Evolutionary conservation across 2,113 vertebrate species (phyloP).

Genomic region (Sialia sialis): DNA sequence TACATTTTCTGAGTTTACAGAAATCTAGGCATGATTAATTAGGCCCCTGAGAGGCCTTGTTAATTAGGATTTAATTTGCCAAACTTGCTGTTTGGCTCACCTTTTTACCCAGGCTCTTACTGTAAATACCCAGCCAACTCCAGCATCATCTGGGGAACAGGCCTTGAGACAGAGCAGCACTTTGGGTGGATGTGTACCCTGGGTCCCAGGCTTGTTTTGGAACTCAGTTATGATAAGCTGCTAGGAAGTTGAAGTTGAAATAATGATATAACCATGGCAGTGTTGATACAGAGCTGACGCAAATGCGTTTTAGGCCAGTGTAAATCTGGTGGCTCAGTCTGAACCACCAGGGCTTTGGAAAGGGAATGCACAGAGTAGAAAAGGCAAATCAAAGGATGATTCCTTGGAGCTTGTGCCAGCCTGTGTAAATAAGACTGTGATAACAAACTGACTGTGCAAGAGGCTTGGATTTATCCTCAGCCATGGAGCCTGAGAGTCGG

Average conservation of each 20-base stretch:
- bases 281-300: neutral
- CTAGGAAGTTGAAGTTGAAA: neutral
- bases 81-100: neutral
- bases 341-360: neutral
- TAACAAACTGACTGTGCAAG: neutral
- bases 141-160: neutral
- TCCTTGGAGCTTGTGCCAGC: neutral
- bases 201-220: neutral
- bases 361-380: neutral
- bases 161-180: neutral
- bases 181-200: neutral
- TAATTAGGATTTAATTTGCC: neutral
- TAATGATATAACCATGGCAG: neutral
- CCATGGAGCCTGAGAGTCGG: fast-evolving
- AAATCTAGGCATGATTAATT: neutral
- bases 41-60: neutral
- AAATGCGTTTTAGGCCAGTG: neutral
- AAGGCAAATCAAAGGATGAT: neutral
- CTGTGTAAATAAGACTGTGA: neutral
- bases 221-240: neutral
- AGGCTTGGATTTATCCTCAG: neutral
- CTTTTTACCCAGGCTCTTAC: neutral
- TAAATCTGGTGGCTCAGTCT: neutral
- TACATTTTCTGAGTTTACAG: neutral
- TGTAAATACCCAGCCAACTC: neutral